phyloP scores from a whole-genome alignment of 2,888 invertebrate species.

The Xestoiulus laeticollis region DNA sequence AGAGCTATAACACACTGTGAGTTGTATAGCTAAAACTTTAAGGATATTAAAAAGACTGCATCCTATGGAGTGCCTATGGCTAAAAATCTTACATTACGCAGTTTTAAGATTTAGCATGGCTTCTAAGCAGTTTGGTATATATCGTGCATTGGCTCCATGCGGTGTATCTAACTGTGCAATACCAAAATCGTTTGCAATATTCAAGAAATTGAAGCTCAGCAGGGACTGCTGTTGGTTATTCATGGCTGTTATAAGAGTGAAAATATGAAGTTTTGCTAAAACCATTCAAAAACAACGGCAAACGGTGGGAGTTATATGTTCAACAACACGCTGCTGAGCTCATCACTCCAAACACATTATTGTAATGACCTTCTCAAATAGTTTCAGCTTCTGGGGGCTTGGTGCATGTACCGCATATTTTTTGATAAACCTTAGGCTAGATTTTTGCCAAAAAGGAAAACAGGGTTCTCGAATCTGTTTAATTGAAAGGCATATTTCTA shows the following conservation, averaged over 20 bases:
- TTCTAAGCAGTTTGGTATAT: neutral
- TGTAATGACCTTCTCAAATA: neutral
- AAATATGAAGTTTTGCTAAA: neutral
- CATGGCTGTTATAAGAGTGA: neutral
- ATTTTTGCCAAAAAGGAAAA: neutral
- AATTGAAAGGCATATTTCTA: neutral
- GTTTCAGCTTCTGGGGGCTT: neutral
- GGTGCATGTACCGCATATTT: neutral
- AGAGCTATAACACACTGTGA: neutral
- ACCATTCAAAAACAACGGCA: neutral
- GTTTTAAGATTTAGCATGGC: neutral
- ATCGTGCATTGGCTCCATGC: neutral
- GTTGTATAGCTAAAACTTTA: neutral
- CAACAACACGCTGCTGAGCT: neutral
- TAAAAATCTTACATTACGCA: neutral
- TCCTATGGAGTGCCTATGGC: neutral
- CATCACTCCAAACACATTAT: neutral
- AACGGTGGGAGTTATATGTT: neutral
- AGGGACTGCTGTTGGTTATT: neutral
- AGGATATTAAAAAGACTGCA: neutral
- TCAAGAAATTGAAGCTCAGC: conserved; percentile 14
- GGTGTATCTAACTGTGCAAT: neutral
- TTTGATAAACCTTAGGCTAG: neutral
- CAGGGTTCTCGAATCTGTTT: neutral
- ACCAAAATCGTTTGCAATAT: neutral